phyloP scores from a whole-genome alignment of 2,888 invertebrate genomes.

The Crioceris asparagi region DNA sequence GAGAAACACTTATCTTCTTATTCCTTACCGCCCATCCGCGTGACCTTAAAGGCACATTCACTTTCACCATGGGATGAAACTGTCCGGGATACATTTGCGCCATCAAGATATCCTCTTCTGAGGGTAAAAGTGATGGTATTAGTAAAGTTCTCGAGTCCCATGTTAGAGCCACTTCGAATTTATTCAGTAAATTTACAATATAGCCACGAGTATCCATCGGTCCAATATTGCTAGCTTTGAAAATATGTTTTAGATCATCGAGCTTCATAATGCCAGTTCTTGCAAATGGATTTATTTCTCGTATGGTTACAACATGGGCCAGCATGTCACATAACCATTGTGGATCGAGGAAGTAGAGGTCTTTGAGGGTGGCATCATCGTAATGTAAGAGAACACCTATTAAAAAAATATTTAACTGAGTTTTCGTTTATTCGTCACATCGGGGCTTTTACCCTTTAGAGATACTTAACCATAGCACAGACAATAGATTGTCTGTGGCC shows the following conservation, averaged over 20 bases:
- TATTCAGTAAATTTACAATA: slow-evolving; percentile 83
- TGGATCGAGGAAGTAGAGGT: slow-evolving; percentile 92
- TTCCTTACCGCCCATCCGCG: slow-evolving; percentile 55
- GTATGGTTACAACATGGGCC: slow-evolving; percentile 90
- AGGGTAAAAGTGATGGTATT: slow-evolving; percentile 85
- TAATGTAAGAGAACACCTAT: slow-evolving; percentile 84
- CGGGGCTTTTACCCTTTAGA: too few relatives aligned
- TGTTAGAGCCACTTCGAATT: slow-evolving; percentile 93
- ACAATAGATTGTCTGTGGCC: too few relatives aligned
- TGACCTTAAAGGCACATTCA: slow-evolving; percentile 50
- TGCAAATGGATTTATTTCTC: slow-evolving; percentile 96
- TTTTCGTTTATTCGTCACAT: too few relatives aligned
- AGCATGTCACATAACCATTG: slow-evolving; percentile 98
- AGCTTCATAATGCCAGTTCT: slow-evolving; percentile 87
- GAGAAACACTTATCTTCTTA: slow-evolving; percentile 46
- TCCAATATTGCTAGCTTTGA: slow-evolving; percentile 76
- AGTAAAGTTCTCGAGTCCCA: slow-evolving; percentile 88
- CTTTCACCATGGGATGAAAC: slow-evolving; percentile 37
- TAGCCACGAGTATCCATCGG: slow-evolving; percentile 62
- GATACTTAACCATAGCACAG: too few relatives aligned
- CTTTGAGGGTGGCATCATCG: slow-evolving; percentile 86
- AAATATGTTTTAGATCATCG: slow-evolving; percentile 83
- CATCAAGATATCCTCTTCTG: slow-evolving; percentile 53
- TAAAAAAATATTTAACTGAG: slow-evolving; percentile 17
- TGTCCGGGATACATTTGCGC: slow-evolving; percentile 37